phyloP scores from a whole-genome alignment of 2,888 invertebrate genomes.

The Chrysina gloriosa region DNA sequence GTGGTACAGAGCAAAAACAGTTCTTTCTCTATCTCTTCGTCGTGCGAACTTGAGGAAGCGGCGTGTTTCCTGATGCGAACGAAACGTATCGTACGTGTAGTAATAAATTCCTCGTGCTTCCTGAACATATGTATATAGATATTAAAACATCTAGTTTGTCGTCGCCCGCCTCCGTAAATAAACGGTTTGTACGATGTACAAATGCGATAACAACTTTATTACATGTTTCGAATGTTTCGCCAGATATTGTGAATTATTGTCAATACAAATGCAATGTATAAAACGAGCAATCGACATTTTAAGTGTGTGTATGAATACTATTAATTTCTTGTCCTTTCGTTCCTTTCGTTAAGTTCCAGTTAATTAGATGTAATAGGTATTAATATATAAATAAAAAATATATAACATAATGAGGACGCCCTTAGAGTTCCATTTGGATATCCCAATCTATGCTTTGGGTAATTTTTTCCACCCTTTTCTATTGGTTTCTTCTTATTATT shows the following conservation, averaged over 20 bases:
- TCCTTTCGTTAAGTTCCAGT: too few species aligned
- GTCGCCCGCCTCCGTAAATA: neutral
- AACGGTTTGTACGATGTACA: neutral
- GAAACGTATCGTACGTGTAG: neutral
- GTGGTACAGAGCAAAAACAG: neutral
- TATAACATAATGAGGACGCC: too few species aligned
- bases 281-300: neutral
- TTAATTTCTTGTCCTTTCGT: too few species aligned
- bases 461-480: too few species aligned
- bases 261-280: neutral
- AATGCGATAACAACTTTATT: neutral
- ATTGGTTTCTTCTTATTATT: too few species aligned
- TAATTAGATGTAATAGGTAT: too few species aligned
- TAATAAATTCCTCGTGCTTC: neutral
- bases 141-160: constrained; percentile 4
- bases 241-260: neutral
- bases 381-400: too few species aligned
- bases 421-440: too few species aligned
- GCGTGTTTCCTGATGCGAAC: neutral
- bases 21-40: neutral
- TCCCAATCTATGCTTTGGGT: too few species aligned
- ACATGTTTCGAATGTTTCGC: neutral
- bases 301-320: too few species aligned
- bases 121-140: neutral
- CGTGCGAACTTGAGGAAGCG: neutral